Percentiles rank a stretch among this genome's conserved stretches.
Evolutionary conservation across 2,888 invertebrate species (phyloP).

Genomic region (Odontomyia ornata): DNA sequence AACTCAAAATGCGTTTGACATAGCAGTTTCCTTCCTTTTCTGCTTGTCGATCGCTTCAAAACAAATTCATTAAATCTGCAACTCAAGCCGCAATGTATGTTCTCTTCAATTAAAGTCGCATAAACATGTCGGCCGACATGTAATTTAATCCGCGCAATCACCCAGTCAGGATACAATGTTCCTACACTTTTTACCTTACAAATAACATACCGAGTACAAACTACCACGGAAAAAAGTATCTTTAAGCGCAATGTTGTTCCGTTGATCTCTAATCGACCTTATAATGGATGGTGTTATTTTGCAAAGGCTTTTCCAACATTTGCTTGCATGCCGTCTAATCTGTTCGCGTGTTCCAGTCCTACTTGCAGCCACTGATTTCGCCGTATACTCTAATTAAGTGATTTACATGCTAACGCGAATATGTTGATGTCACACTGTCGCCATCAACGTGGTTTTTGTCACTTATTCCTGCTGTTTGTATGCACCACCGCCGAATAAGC

Average conservation of each 20-base stretch:
- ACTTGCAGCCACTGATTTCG: conserved; percentile 37
- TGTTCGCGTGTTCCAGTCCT: conserved; percentile 10
- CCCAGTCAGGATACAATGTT: no score
- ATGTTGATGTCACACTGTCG: conserved; percentile 13
- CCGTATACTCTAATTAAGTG: conserved; percentile 36
- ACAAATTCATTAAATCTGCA: no score
- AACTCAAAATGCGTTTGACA: no score
- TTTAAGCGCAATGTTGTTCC: conserved; percentile 1
- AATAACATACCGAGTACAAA: neutral
- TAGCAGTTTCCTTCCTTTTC: no score
- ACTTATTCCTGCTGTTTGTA: no score
- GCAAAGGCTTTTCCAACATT: no score
- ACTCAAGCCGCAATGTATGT: neutral
- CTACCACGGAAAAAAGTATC: neutral
- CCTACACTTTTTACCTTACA: neutral
- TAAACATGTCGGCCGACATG: conserved; percentile 26
- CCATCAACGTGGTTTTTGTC: neutral
- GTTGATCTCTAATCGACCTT: conserved; percentile 21
- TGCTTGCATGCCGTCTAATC: conserved; percentile 31
- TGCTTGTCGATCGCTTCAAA: no score
- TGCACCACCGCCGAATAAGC: no score
- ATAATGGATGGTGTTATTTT: neutral
- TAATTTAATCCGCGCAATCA: conserved; percentile 29
- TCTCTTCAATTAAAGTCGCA: conserved; percentile 28
- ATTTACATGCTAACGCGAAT: conserved; percentile 32